A percentile compares a stretch with the other conserved stretches of the same genome.
phyloP scores from a whole-genome alignment of 2,797 vertebrate genomes.

The Chaetodon trifasciatus region DNA sequence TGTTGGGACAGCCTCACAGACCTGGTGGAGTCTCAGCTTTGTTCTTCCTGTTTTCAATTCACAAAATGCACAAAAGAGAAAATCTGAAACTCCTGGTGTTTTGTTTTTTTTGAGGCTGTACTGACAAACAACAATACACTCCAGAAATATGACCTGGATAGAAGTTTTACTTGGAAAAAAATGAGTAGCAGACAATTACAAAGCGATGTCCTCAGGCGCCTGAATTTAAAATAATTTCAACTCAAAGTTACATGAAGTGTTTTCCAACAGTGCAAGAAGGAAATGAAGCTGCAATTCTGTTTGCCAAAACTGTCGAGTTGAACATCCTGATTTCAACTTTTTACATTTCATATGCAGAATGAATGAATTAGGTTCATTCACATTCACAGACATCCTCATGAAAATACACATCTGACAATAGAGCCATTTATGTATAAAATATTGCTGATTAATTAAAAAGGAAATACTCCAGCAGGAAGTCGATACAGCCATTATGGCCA shows the following conservation, averaged over 20 bases:
- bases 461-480: slow-evolving; percentile 30
- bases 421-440: slow-evolving; percentile 29
- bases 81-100: too few species aligned
- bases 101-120: not conserved
- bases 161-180: not conserved
- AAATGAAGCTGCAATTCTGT: slow-evolving; percentile 19
- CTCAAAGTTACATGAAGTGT: not conserved
- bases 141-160: not conserved
- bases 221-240: not conserved
- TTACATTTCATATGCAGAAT: slow-evolving; percentile 14
- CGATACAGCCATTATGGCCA: slow-evolving; percentile 4
- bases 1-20: too few species aligned
- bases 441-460: slow-evolving; percentile 10
- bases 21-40: not conserved
- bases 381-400: slow-evolving; percentile 17
- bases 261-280: slow-evolving; percentile 8
- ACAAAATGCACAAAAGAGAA: not conserved
- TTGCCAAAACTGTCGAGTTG: slow-evolving; percentile 3
- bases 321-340: slow-evolving; percentile 18
- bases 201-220: not conserved
- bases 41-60: not conserved
- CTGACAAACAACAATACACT: not conserved
- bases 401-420: slow-evolving; percentile 27
- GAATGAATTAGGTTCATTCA: slow-evolving; percentile 20
- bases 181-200: not conserved